Evolutionary conservation across 1,140 invertebrate genomes (phyloP).

Genomic region (Drosophila fuyamai): DNA sequence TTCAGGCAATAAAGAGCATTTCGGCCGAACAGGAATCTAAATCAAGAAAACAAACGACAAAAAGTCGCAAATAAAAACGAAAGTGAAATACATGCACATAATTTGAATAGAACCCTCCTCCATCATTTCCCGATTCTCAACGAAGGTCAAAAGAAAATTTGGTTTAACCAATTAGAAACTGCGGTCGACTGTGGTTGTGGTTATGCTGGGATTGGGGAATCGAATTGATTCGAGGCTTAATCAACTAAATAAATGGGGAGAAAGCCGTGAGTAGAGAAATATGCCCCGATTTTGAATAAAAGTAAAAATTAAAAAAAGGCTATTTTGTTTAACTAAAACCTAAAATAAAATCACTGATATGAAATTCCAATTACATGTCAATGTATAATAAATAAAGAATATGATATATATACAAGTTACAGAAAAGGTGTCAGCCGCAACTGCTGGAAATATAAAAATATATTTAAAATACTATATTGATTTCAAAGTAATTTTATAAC

Average conservation of each 20-base stretch:
- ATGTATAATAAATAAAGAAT: no score
- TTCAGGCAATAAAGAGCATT: conserved; percentile 57
- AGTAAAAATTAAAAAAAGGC: neutral
- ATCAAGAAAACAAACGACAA: conserved; percentile 44
- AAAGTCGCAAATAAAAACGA: conserved; percentile 57
- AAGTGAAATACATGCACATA: conserved; percentile 67
- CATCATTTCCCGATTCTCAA: neutral
- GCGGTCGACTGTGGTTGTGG: conserved; percentile 21
- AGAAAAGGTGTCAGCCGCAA: no score
- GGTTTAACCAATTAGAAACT: conserved; percentile 42
- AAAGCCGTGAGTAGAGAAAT: no score
- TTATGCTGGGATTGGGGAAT: neutral
- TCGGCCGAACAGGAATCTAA: conserved; percentile 31
- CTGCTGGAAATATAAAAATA: no score
- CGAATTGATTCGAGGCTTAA: conserved; percentile 17
- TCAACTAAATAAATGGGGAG: neutral
- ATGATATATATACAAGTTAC: no score
- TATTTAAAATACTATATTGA: no score
- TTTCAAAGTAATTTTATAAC: no score
- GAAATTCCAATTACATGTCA: no score
- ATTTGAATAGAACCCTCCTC: conserved; percentile 50
- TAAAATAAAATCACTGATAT: no score
- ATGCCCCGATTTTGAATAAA: neutral
- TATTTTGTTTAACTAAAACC: no score
- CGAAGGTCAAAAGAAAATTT: conserved; percentile 19